Conservation (phyloP, 2,888 invertebrate species). For the Cataglyphis rosenhaueri region DNA sequence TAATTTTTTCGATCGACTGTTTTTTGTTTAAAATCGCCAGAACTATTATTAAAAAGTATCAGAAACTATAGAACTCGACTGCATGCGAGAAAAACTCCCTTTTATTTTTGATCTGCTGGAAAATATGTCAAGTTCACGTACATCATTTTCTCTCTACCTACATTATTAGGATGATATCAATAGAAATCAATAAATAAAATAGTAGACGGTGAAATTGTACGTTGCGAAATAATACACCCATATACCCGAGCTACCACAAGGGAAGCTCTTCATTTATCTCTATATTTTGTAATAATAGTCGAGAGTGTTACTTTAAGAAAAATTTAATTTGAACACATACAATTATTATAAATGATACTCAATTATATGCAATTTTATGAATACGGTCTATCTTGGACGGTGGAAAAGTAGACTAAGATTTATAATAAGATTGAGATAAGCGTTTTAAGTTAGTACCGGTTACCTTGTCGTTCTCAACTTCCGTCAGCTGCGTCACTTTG, state of each 20-base stretch:
- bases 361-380: not conserved
- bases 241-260: too few relatives aligned
- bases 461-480: slow-evolving; percentile 33
- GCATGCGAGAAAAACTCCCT: too few relatives aligned
- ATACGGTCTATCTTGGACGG: not conserved
- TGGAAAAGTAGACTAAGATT: slow-evolving; percentile 9
- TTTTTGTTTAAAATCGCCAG: too few relatives aligned
- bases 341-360: not conserved
- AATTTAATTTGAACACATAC: not conserved
- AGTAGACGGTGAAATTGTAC: not conserved
- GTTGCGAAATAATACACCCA: not conserved
- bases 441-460: slow-evolving; percentile 56
- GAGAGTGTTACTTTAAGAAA: not conserved
- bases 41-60: too few relatives aligned
- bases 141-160: not conserved
- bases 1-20: too few relatives aligned
- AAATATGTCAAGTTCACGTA: too few relatives aligned
- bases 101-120: too few relatives aligned
- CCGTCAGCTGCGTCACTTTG: slow-evolving; percentile 56
- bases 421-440: slow-evolving; percentile 62
- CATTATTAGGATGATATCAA: not conserved
- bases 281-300: not conserved
- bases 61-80: too few relatives aligned
- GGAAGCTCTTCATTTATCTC: not conserved
- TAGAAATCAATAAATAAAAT: not conserved